Evolutionary conservation across 1,140 invertebrate genomes (phyloP), one percentile per base, ranked within the genome.

Genomic region (Drosophila nigrodunni): DNA sequence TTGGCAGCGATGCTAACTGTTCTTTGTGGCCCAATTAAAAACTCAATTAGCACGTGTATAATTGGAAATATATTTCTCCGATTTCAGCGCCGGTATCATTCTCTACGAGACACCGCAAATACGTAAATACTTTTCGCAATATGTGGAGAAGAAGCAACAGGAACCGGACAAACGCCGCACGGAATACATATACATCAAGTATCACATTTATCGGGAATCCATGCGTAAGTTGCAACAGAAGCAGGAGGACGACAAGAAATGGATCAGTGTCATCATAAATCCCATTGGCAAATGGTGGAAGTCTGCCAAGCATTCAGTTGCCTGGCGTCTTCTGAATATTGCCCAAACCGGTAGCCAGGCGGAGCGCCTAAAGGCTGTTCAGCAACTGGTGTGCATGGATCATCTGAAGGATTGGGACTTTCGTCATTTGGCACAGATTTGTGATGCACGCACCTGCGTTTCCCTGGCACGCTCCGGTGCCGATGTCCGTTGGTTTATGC

Each of bases 361-460:
- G 66, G 82, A 93, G 41, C 88, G 93, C 6, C 72, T 92, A 4
- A 93, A 93, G 62, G 93, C 93, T 6, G 78, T 93, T 2, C 87
- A 92, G 47, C 89, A 92, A 54, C 74, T 94, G 7, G 90, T 92
- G 2, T 86, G 82, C 59, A 92, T 92, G 71, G 91, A 92, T 78
- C 91, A 92, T 50, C 74, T 92, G 0, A 92, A 92, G 78, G 93
- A 94, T 72, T 95, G 94, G 94, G 94, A 95, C 57, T 95, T 93
- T 92, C 90, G 91, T 21, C 93, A 95, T 62, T 92, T 95, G 65
- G 95, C 95, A 4, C 95, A 95, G 90, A 94, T 94, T 82, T 94
- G 95, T 71, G 94, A 95, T 93, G 93, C 94, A 34, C 93, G 93
- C 83, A 95, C 94, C 13, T 95, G 95, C 3, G 92, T 95, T 7